Conservation (phyloP, 1,140 invertebrate species). For the Pseudomyrmex concolor region DNA sequence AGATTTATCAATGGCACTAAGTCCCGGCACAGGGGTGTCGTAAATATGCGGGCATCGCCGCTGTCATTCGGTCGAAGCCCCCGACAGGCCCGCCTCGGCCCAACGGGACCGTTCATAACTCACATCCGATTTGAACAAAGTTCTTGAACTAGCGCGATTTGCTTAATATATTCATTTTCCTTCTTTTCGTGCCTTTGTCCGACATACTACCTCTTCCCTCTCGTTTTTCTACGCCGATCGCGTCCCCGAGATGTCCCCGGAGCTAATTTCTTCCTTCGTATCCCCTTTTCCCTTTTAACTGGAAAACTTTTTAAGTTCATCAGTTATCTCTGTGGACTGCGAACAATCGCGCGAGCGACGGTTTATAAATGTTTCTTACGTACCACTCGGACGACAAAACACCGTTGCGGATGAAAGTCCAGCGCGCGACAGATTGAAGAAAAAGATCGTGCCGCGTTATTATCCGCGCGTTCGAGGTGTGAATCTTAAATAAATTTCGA, state of each 20-base stretch:
- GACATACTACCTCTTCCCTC: not conserved
- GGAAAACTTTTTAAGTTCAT: constrained; percentile 74
- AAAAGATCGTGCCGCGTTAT: not conserved
- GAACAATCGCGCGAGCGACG: not conserved
- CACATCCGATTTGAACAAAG: constrained; percentile 73
- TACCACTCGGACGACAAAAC: constrained; percentile 10
- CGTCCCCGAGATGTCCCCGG: not conserved
- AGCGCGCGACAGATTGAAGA: not conserved
- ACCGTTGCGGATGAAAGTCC: not conserved
- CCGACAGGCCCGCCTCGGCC: constrained; percentile 51
- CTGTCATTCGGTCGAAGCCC: constrained; percentile 56
- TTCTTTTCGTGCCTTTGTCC: constrained; percentile 37
- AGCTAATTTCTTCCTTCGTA: constrained; percentile 53
- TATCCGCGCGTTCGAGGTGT: too few species aligned
- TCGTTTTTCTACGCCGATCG: not conserved
- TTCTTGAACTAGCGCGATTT: constrained; percentile 70
- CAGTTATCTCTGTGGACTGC: constrained; percentile 41
- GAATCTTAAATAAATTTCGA: not conserved
- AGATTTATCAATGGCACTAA: constrained; percentile 73
- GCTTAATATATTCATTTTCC: constrained; percentile 63
- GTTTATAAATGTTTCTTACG: constrained; percentile 37
- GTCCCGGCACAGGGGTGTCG: constrained; percentile 62
- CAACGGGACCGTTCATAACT: constrained; percentile 70
- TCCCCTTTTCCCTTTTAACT: not conserved
- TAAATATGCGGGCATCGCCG: constrained; percentile 63